Evolutionary conservation across 2,797 vertebrate species (phyloP).

Genomic region (Enteromius afrohamiltoni): DNA sequence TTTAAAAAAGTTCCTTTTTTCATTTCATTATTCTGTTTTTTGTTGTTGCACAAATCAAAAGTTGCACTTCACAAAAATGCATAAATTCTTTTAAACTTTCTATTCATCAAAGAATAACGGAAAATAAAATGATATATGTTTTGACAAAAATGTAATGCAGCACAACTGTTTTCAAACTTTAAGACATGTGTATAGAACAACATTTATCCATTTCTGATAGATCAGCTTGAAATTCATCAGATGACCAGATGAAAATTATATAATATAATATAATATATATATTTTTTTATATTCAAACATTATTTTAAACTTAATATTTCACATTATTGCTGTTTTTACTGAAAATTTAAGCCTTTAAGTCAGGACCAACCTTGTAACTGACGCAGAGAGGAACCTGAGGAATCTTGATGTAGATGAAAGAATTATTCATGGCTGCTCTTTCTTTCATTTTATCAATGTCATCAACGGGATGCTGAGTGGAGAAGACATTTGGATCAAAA

Average conservation of each 20-base stretch:
- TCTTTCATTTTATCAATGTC: slow-evolving; percentile 99
- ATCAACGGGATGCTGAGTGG: slow-evolving; percentile 90
- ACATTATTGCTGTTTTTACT: background rate
- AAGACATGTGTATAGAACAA: background rate
- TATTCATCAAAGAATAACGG: background rate
- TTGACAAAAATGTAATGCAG: background rate
- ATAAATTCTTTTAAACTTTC: background rate
- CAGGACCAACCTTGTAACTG: slow-evolving; percentile 91
- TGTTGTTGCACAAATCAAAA: too few species aligned
- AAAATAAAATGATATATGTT: background rate
- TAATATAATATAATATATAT: background rate
- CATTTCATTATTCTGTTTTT: too few species aligned
- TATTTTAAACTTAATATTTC: background rate
- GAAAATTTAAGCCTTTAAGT: background rate
- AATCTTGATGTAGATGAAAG: slow-evolving; percentile 99
- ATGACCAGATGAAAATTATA: background rate
- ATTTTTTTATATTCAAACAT: background rate
- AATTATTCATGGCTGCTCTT: slow-evolving; percentile 98
- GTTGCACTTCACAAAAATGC: too few species aligned
- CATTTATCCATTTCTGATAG: background rate
- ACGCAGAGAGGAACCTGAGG: slow-evolving; percentile 98
- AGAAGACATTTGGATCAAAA: slow-evolving; percentile 25
- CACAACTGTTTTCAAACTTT: background rate
- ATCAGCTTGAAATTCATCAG: background rate
- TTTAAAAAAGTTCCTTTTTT: too few species aligned